These are phyloP conservation scores for Muscina levida DNA, from an alignment of 2,888 invertebrate genomes.

Conservation along the genomic window DNA sequence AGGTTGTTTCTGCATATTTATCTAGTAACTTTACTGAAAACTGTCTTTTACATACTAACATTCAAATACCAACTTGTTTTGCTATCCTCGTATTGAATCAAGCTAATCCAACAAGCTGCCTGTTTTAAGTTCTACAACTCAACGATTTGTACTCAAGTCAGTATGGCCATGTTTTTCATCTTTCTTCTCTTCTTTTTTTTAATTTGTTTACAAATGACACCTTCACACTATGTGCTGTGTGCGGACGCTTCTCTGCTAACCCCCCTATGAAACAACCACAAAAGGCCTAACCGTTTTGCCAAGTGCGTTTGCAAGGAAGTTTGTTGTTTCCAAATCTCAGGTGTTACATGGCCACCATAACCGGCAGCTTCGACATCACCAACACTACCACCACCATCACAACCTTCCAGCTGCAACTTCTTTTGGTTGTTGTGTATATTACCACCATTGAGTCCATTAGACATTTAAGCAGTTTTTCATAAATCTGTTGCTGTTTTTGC, in stretches of 20 bases:
- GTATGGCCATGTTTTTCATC: constrained; percentile 73
- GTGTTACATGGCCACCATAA: constrained; percentile 62
- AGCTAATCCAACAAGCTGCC: constrained; percentile 65
- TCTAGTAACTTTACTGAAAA: no score
- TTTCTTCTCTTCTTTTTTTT: neutral
- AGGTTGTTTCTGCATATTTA: no score
- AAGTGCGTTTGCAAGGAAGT: constrained; percentile 72
- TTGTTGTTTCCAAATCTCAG: constrained; percentile 60
- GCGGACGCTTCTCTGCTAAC: constrained; percentile 23
- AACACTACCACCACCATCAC: constrained; percentile 36
- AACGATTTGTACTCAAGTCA: constrained; percentile 75
- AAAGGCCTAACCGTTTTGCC: constrained; percentile 52
- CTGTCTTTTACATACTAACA: no score
- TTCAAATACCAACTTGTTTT: neutral
- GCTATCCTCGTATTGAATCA: constrained; percentile 17
- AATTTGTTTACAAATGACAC: constrained; percentile 73
- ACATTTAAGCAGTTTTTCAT: constrained; percentile 44
- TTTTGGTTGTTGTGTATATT: constrained; percentile 14
- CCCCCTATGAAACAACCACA: constrained; percentile 58
- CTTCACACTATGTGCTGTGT: constrained; percentile 68
- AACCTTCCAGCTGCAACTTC: constrained; percentile 42
- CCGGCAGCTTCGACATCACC: constrained; percentile 48
- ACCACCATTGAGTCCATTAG: neutral
- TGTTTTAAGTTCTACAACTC: constrained; percentile 64
- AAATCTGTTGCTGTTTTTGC: constrained; percentile 50